phyloP scores from a whole-genome alignment of 2,888 invertebrate genomes.

The Athrips mouffetella region DNA sequence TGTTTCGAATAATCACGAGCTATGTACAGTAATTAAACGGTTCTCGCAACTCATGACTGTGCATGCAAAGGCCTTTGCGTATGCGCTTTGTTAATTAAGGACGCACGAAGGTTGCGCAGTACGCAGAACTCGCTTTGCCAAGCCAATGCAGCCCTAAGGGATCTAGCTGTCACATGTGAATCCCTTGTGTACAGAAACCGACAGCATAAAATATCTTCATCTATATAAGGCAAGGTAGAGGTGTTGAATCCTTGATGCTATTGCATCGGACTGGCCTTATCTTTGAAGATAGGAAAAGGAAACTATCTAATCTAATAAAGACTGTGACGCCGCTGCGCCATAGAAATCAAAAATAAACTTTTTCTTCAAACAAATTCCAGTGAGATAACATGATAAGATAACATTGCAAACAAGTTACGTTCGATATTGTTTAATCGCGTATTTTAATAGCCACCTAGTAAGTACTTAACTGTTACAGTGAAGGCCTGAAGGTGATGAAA shows the following conservation, averaged over 20 bases:
- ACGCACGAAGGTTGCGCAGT: slow-evolving; percentile 41
- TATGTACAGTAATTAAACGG: slow-evolving; percentile 32
- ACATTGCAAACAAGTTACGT: slow-evolving; percentile 1
- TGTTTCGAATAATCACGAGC: slow-evolving; percentile 27
- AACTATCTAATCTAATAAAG: slow-evolving; percentile 35
- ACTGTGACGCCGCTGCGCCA: slow-evolving; percentile 36
- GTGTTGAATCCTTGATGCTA: slow-evolving; percentile 11
- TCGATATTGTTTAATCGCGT: slow-evolving; percentile 10
- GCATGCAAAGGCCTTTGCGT: slow-evolving; percentile 38
- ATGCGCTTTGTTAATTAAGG: slow-evolving; percentile 37
- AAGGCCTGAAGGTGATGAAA: neutral
- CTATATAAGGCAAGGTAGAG: neutral
- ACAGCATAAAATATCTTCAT: neutral
- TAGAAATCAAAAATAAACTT: slow-evolving; percentile 46
- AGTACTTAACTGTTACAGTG: no score
- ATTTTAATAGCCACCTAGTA: neutral
- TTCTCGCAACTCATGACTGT: slow-evolving; percentile 31
- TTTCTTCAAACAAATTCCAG: slow-evolving; percentile 50
- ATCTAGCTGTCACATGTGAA: slow-evolving; percentile 23
- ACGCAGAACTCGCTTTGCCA: slow-evolving; percentile 26
- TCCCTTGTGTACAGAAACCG: slow-evolving; percentile 18
- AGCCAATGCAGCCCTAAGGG: slow-evolving; percentile 40
- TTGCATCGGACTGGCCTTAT: slow-evolving; percentile 10
- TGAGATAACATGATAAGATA: slow-evolving; percentile 46
- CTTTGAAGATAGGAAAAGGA: slow-evolving; percentile 24